Evolutionary conservation across 2,797 vertebrate genomes (phyloP), one percentile per base, ranked within the genome.

Genomic region (Spondyliosoma cantharus): DNA sequence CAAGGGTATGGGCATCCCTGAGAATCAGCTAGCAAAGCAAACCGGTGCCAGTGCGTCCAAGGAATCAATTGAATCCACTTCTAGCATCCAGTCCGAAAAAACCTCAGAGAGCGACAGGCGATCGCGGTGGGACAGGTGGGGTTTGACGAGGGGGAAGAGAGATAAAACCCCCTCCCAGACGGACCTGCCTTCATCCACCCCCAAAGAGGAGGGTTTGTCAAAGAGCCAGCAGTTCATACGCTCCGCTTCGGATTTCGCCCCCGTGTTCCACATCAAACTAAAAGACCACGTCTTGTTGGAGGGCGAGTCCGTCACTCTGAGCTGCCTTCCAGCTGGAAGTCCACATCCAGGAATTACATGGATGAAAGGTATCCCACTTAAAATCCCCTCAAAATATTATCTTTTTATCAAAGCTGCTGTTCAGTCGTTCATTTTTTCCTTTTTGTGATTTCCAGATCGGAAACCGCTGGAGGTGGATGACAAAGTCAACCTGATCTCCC

Each of bases 201-300:
- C 92, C 63, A 90, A 80, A 70, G 95, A 97, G 27, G 96, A 96
- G 19, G 91, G 86, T 16, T 46, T 74, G 1, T 46, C 91, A 0
- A 53, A 91, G 3, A 82, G 84, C 78, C 93, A 93, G 69, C 93
- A 92, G 7, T 96, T 95, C 0, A 70, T 90, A 0, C 95, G 93
- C 84, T 94, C 95, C 0, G 95, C 96, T 32, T 97, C 97, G 0
- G 96, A 99, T 85, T 99, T 98, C 16, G 96, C 96, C 37, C 97
- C 98, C 0, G 91, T 98, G 86, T 99, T 99, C 93, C 98, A 98
- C 91, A 97, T 99, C 93, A 98, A 98, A 81, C 93, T 99, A 84
- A 98, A 95, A 91, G 97, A 99, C 93, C 96, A 97, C 85, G 89
- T 98, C 92, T 90, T 98, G 82, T 86, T 98, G 81, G 97, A 99